Evolutionary conservation across 2,797 vertebrate species (phyloP).

Genomic region (Numenius phaeopus): DNA sequence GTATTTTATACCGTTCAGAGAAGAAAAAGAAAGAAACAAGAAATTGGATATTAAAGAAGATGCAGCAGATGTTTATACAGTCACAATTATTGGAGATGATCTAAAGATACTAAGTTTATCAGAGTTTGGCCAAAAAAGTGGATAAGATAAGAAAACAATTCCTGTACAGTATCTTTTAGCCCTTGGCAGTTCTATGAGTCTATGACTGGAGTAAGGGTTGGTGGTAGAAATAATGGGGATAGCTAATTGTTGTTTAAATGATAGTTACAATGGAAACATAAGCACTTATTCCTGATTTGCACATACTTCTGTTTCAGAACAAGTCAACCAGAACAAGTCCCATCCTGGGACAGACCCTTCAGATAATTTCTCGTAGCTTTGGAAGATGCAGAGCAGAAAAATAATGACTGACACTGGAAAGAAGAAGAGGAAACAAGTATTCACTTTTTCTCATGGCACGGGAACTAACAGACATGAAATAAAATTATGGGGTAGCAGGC

Average conservation of each 20-base stretch:
- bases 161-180: background rate
- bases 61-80: background rate
- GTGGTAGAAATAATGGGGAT: background rate
- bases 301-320: background rate
- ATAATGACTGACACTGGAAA: background rate
- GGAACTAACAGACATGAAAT: background rate
- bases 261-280: background rate
- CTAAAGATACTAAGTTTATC: background rate
- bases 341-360: background rate
- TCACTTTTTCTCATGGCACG: background rate
- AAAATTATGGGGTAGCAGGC: background rate
- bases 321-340: background rate
- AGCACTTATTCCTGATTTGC: background rate
- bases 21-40: background rate
- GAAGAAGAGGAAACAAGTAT: background rate
- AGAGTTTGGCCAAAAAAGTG: background rate
- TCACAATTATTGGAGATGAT: background rate
- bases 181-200: background rate
- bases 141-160: background rate
- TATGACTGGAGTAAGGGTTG: background rate
- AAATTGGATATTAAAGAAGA: background rate
- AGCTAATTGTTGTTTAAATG: background rate
- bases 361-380: background rate
- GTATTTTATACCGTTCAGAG: background rate
- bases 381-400: background rate